Evolutionary conservation across 1,140 invertebrate genomes (phyloP), one percentile per base, ranked within the genome.

Genomic region (Orchesella cincta): DNA sequence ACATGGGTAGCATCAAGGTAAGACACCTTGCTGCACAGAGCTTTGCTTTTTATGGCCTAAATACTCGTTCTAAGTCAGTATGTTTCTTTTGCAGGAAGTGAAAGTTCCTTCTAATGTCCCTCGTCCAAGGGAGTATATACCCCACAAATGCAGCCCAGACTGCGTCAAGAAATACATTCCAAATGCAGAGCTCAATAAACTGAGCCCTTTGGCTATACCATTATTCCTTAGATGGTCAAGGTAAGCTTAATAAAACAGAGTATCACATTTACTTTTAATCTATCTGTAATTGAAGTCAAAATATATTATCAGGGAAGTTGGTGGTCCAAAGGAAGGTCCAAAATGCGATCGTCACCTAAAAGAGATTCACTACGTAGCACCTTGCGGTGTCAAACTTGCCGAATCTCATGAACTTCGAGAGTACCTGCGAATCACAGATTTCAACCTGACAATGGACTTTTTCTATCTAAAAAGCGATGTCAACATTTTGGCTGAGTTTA

Each of bases 161-260:
- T 67, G 62, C 33, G 29, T 29, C n/a, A 31, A 18, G 12, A 14
- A 8, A 14, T 67, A 31, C n/a, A n/a, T 88, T 0, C 88, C 8
- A 8, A 29, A 67, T 3, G 14, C 2, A 67, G 14, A 29, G 26
- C 33, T 67, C 12, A 8, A 29, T 2, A 14, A 33, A 12, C 29
- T 67, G 1, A 67, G 62, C n/a, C 62, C 62, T 8, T 23, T 67
- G 26, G 31, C 62, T 33, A 33, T 67, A 18, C 62, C 62, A 14
- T 67, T 67, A 8, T 31, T 31, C n/a, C n/a, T 67, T 3, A 29
- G 62, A 2, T 67, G 62, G 62, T 26, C 62, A 8, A 29, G 62
- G 62, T 67, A 33, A 57, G 54, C n/a, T n/a, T n/a, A n/a, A n/a
- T 14, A 57, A 26, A 23, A 26, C 54, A 5, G 12, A 18, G 14